Base-by-base conservation (phyloP, 1,140 invertebrate species). In the Ectropis grisescens region DNA sequence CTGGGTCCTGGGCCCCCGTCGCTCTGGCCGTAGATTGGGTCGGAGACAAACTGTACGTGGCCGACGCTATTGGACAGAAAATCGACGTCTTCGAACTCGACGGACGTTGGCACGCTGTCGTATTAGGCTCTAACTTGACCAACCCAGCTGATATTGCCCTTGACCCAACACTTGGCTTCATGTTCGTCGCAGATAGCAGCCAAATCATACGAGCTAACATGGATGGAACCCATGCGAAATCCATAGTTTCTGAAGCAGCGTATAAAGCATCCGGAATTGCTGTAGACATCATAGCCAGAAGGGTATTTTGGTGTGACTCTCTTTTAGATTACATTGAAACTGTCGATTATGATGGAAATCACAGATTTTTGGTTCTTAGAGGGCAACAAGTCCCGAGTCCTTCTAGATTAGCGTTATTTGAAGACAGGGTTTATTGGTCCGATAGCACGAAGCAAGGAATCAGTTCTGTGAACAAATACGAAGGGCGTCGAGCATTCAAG, bases 311-410 rank as follows among this genome's bases (percentile, higher is more conserved):
- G 93, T 98, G 95, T 55, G 97, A 99, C 72, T 93, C 93, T 0
- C 83, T 98, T 3, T 75, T 99, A 22, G 97, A 99, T 79, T 98
- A 98, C 65, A 98, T 99, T 43, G 97, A 99, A 65, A 97, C 95
- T 0, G 94, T 97, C 1, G 93, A 98, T 67, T 99, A 99, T 62
- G 89, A 97, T 40, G 98, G 97, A 0, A 85, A 87, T 10, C 86
- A 91, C 40, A 84, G 94, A 22, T 88, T 91, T 25, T 85, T 94
- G 58, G 89, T 96, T 1, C 66, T 95, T 0, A 76, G 93, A 37
- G 93, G 95, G 11, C 89, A 93, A 32, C 86, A 91, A 32, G 94
- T 97, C 0, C 96, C 96, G 1, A 92, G 93, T 10, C 93, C 95
- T 0, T 90, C 93, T 1, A 84, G 93, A 12, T 60, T 98, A 3